phyloP scores from a whole-genome alignment of 2,888 invertebrate genomes.

The Pyrgus malvae region DNA sequence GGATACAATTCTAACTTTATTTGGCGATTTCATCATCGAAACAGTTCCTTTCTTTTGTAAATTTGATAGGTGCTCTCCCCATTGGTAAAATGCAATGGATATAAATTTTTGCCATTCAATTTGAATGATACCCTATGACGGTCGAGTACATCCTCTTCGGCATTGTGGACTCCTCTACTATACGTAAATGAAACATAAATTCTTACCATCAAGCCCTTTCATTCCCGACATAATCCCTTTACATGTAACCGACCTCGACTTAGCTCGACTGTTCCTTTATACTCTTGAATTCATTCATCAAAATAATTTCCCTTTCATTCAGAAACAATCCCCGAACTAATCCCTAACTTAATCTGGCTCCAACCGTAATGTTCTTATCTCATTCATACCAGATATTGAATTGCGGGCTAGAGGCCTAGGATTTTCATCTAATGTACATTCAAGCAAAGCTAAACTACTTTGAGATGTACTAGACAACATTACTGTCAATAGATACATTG shows the following conservation, averaged over 20 bases:
- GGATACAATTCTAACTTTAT: no score
- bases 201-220: conserved; percentile 1
- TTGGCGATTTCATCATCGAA: no score
- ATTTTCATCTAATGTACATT: conserved; percentile 9
- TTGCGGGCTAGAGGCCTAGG: not conserved
- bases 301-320: conserved; percentile 21
- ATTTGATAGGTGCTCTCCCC: no score
- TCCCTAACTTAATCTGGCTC: conserved; percentile 21
- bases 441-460: not conserved
- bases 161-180: no score
- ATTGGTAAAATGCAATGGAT: no score
- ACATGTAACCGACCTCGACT: conserved; percentile 13
- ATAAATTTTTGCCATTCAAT: no score
- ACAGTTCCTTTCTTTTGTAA: no score
- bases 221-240: conserved; percentile 12
- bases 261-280: conserved; percentile 15
- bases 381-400: conserved; percentile 26
- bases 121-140: no score
- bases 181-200: no score
- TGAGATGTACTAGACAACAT: conserved; percentile 9
- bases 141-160: no score
- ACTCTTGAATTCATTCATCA: conserved; percentile 21
- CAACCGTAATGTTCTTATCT: conserved; percentile 23
- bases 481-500: not conserved
- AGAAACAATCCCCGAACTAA: conserved; percentile 19